Conservation (phyloP, 2,888 invertebrate genomes). For the Priocnemis perturbator region DNA sequence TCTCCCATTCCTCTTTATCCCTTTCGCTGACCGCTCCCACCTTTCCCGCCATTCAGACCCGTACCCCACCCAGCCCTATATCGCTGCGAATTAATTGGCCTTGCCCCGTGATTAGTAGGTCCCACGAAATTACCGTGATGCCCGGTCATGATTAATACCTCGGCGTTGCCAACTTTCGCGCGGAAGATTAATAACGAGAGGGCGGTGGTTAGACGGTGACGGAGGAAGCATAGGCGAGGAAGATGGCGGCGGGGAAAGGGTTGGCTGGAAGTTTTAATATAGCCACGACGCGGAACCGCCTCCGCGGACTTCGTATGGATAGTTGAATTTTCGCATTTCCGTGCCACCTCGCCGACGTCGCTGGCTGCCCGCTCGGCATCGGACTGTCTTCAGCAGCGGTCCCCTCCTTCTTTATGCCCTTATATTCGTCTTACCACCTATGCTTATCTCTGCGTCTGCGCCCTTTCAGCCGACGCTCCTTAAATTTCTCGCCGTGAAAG, state of each 20-base stretch:
- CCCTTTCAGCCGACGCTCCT: too few species aligned
- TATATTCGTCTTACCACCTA: too few species aligned
- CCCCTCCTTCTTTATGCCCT: too few species aligned
- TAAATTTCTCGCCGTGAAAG: too few species aligned
- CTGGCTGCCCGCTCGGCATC: neutral
- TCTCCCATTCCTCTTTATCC: neutral
- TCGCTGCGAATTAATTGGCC: slow-evolving; percentile 64
- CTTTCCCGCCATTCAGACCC: neutral
- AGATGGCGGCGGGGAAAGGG: slow-evolving; percentile 18
- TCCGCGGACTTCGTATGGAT: slow-evolving; percentile 31
- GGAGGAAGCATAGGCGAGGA: slow-evolving; percentile 25
- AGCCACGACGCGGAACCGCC: slow-evolving; percentile 47
- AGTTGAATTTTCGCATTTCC: slow-evolving; percentile 15
- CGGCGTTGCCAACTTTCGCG: slow-evolving; percentile 64
- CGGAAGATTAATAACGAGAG: slow-evolving; percentile 64
- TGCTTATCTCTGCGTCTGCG: too few species aligned
- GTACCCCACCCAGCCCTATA: slow-evolving; percentile 19
- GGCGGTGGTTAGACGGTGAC: slow-evolving; percentile 23
- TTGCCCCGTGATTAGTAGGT: slow-evolving; percentile 65
- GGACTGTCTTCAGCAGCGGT: neutral
- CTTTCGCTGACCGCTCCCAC: neutral
- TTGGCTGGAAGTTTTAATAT: slow-evolving; percentile 58
- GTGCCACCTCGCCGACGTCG: neutral
- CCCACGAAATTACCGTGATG: slow-evolving; percentile 64
- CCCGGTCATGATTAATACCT: slow-evolving; percentile 65